Evolutionary conservation across 1,140 invertebrate genomes (phyloP), one percentile per base, ranked within the genome.

Genomic region (Drosophila sechellia): DNA sequence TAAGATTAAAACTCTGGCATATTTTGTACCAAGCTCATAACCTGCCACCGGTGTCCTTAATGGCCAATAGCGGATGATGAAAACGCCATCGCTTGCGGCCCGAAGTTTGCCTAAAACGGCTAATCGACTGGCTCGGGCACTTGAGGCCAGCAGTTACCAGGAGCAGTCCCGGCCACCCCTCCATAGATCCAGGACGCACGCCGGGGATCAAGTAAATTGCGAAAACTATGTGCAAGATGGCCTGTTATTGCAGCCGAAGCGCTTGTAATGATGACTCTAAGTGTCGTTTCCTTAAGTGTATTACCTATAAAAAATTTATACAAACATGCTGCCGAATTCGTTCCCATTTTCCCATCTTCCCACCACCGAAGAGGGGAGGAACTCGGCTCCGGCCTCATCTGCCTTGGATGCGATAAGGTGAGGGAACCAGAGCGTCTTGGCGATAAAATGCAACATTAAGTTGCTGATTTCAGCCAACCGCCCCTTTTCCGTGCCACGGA

Each of bases 271-370:
- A 92, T 92, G 87, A 90, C 86, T 92, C 85, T 91, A 90, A 92
- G 90, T 91, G 90, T 79, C 90, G 84, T 92, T 91, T 90, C 56
- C 90, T 81, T 92, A 89, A 92, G 90, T 92, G 87, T 89, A 92
- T 92, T 87, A 92, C 90, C 90, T 92, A 91, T 92, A 92, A 92
- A 92, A 91, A 92, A 91, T 91, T 91, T 91, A 91, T 90, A 91
- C 80, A 86, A 85, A 84, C 75, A 77, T 81, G 85, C 86, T 90
- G 78, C 85, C 86, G 78, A 89, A 89, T 89, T 89, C 46, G 58
- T 45, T 54, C n/a, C 46, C 25, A 31, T 39, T 74, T 31, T 68
- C 34, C 20, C 20, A 22, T 22, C 74, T 34, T 34, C 34, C 37
- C 37, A 39, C 37, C 37, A 39, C 37, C 37, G 37, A 3, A 64